Conservation (phyloP, 2,888 invertebrate species). For the Aromia moschata region DNA sequence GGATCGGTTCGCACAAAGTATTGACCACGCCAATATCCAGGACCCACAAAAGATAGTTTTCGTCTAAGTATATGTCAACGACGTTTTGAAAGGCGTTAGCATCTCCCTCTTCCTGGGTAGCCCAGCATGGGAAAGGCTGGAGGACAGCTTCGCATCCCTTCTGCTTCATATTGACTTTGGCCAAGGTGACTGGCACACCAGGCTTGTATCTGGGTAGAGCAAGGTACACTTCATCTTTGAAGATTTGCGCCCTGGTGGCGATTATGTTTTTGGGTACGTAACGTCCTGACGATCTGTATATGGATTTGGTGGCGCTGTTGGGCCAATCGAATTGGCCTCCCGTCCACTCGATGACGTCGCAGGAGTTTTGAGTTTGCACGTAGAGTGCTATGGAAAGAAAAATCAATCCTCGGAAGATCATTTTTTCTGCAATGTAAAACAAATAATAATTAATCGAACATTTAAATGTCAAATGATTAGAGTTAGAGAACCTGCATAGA, state of each 20-base stretch:
- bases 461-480: not conserved
- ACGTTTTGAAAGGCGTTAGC: slow-evolving; percentile 74
- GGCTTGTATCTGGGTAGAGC: slow-evolving; percentile 70
- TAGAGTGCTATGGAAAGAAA: slow-evolving; percentile 29
- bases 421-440: slow-evolving; percentile 33
- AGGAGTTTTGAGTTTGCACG: slow-evolving; percentile 37
- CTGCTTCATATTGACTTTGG: slow-evolving; percentile 64
- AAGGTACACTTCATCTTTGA: slow-evolving; percentile 66
- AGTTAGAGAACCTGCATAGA: not conserved
- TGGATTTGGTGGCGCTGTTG: slow-evolving; percentile 63
- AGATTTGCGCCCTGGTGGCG: slow-evolving; percentile 69
- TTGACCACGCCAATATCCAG: slow-evolving; percentile 77
- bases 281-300: slow-evolving; percentile 68
- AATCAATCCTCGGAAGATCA: slow-evolving; percentile 37
- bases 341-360: slow-evolving; percentile 60
- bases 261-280: slow-evolving; percentile 69
- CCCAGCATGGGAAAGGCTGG: slow-evolving; percentile 72
- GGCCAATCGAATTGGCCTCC: slow-evolving; percentile 44
- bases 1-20: slow-evolving; percentile 71
- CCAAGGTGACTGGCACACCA: slow-evolving; percentile 75
- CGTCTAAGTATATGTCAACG: slow-evolving; percentile 72
- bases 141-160: slow-evolving; percentile 64
- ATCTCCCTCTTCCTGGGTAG: slow-evolving; percentile 72
- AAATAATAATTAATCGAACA: no score
- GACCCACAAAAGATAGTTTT: slow-evolving; percentile 75